These are phyloP conservation scores for Hypena proboscidalis DNA, from an alignment of 2,888 invertebrate genomes.

Conservation along the genomic window DNA sequence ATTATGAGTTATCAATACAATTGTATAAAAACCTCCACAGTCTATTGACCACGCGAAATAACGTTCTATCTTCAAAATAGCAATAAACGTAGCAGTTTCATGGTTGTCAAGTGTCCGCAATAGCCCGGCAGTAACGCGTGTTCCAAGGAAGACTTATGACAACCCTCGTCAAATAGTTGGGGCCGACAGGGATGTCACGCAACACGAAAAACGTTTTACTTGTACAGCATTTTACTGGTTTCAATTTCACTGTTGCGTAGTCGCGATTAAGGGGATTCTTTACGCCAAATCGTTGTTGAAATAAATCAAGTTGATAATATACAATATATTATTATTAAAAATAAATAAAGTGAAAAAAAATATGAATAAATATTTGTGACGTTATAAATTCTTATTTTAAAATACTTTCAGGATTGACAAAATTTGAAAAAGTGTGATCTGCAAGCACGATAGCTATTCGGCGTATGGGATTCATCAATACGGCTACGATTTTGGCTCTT, in stretches of 20 bases:
- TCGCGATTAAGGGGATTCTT: no score
- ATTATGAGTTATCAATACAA: no score
- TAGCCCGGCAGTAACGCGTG: conserved; percentile 32
- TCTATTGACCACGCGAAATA: conserved; percentile 29
- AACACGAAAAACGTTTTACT: conserved; percentile 80
- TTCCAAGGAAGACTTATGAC: conserved; percentile 80
- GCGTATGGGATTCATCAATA: no score
- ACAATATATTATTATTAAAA: no score
- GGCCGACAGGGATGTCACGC: conserved; percentile 54
- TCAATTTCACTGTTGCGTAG: conserved; percentile 78
- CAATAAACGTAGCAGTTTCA: conserved; percentile 46
- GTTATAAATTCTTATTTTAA: no score
- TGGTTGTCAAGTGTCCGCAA: conserved; percentile 47
- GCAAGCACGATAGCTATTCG: no score
- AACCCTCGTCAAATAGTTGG: conserved; percentile 73
- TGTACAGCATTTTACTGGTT: conserved; percentile 80
- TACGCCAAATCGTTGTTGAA: no score
- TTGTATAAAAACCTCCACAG: conserved; percentile 2
- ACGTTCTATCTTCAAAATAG: conserved; percentile 26
- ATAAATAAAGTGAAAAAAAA: no score
- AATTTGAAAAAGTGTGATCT: no score
- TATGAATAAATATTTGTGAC: no score
- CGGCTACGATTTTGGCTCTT: conserved; percentile 50
- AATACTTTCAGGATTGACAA: no score
- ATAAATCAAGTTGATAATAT: no score